Percentiles rank a stretch among this genome's conserved stretches.
Conservation (phyloP, 2,113 vertebrate genomes). For the Seriola aureovittata region DNA sequence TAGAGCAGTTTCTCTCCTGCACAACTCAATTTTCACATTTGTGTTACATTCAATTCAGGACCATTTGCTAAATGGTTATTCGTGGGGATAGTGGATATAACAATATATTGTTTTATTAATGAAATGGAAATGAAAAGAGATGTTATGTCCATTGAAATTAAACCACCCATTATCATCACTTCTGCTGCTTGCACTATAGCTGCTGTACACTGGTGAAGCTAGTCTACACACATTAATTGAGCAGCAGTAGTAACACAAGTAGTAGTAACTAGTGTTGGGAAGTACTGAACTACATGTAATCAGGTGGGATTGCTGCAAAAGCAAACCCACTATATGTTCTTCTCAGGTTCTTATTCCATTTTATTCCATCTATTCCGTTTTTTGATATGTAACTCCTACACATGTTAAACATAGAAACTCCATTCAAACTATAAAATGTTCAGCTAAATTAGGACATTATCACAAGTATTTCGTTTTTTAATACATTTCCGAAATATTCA, state of each 20-base stretch:
- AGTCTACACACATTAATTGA: neutral
- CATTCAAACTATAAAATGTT: no score
- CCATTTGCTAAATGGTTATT: constrained; percentile 33
- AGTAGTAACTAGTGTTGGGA: no score
- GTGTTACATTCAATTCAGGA: constrained; percentile 25
- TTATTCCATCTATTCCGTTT: no score
- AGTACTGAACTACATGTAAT: no score
- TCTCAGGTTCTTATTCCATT: no score
- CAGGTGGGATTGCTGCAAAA: no score
- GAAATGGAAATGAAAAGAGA: constrained; percentile 10
- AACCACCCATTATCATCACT: neutral
- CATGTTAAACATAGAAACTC: no score
- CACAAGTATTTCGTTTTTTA: no score
- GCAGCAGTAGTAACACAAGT: neutral
- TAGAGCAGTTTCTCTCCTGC: neutral
- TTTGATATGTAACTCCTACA: no score
- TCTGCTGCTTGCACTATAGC: neutral
- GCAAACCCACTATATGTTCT: no score
- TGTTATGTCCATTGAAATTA: constrained; percentile 25
- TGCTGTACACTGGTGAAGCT: neutral
- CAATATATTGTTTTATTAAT: neutral
- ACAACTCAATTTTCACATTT: constrained; percentile 15
- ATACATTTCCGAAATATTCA: no score
- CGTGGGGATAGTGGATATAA: constrained; percentile 9
- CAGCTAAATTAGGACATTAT: no score